Base-by-base conservation (phyloP, 2,797 vertebrate genomes). In the Novumbra hubbsi region DNA sequence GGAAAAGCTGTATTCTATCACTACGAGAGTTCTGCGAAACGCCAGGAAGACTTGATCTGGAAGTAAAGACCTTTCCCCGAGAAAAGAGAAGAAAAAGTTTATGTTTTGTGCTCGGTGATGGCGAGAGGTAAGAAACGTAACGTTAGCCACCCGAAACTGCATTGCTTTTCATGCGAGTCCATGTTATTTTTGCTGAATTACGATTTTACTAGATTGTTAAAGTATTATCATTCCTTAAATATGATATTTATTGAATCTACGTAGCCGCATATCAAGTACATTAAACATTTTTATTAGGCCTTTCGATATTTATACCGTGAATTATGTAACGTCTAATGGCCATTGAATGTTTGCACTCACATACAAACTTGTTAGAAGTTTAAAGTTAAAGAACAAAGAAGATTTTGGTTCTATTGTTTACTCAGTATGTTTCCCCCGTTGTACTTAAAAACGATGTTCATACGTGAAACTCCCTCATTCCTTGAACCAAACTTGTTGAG, bases 401-500 rank as follows among this genome's bases (percentile, higher is more conserved):
- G 17, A 57, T 19, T 5, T 38, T 38, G 34, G 0, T 38, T 45
- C 41, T 45, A 45, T 41, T 12, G 14, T 45, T 12, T 45, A 14
- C 11, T 6, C 41, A 11, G 41, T 30, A 19, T 32, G 11, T 8
- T 17, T 28, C n/a, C n/a, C 3, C n/a, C 4, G 17, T 17, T 64
- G 62, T 30, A 7, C 30, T 64, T 32, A 8, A 63, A 64, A 32
- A 17, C 11, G 17, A 9, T n/a, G 24, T 41, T 15, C 12, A 71
- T 84, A 73, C 78, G 71, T 63, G 76, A 65, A 85, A 75, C 71
- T 75, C 63, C 77, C 68, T 60, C 73, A 83, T 86, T 87, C 78
- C 65, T 85, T 69, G 75, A 68, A 1, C 78, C 4, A 88, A 92
- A 93, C 92, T 63, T 77, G 92, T 92, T 71, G 64, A 85, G 83